A percentile compares a stretch with the other conserved stretches of the same genome.
Evolutionary conservation across 2,797 vertebrate species (phyloP).

Genomic region (Periophthalmus magnuspinnatus): DNA sequence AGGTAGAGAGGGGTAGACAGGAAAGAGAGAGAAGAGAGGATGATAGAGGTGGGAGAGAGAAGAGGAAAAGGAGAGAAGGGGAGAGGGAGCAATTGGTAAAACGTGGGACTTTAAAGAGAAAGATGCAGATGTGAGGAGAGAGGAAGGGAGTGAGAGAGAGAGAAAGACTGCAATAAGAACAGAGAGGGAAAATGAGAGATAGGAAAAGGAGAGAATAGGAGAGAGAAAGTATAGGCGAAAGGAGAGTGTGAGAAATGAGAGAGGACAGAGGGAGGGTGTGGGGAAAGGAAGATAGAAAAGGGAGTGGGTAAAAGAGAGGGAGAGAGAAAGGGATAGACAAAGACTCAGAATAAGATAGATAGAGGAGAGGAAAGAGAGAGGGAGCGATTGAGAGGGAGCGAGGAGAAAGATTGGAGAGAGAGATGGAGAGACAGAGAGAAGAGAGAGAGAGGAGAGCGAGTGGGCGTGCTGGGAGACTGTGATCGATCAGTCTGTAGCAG

Average conservation of each 20-base stretch:
- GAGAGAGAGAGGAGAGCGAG: background rate
- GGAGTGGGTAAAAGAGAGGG: background rate
- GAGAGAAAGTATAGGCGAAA: background rate
- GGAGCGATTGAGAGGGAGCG: background rate
- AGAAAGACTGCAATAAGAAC: too few relatives aligned
- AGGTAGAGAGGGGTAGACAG: too few relatives aligned
- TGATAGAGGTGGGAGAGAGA: background rate
- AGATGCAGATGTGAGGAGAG: background rate
- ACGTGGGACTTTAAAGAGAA: background rate
- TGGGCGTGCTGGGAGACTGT: conserved; percentile 31
- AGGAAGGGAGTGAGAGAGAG: background rate
- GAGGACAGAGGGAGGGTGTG: background rate
- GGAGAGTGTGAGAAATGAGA: too few relatives aligned
- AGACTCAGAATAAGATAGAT: background rate
- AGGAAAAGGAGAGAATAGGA: background rate
- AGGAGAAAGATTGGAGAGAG: background rate
- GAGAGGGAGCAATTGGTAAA: background rate
- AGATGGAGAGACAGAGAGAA: background rate
- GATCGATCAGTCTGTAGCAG: conserved; percentile 27
- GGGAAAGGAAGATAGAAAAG: background rate
- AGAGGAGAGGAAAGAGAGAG: background rate
- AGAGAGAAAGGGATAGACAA: background rate
- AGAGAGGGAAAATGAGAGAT: background rate
- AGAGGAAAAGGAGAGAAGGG: background rate
- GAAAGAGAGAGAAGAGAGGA: conserved; percentile 1